Conservation (phyloP, 2,888 invertebrate species). For the Coenonympha arcania region DNA sequence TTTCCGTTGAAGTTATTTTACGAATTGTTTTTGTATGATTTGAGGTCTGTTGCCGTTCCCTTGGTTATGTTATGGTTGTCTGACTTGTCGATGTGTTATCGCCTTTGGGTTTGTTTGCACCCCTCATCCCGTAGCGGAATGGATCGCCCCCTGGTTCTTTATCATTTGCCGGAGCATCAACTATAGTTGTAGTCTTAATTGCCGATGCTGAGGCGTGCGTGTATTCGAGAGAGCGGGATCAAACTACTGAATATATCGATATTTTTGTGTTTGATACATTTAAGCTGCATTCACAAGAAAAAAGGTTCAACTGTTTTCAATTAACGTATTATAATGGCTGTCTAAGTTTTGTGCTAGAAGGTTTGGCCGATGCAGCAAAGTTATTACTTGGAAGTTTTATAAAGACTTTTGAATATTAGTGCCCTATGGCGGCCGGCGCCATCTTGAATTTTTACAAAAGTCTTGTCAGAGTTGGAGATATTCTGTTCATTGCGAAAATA, state of each 20-base stretch:
- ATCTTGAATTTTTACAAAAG: no score
- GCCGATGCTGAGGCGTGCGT: slow-evolving; percentile 11
- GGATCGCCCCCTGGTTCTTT: slow-evolving; percentile 22
- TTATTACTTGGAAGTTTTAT: no score
- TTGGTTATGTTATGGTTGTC: slow-evolving; percentile 43
- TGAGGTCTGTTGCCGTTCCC: slow-evolving; percentile 41
- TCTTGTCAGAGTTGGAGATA: no score
- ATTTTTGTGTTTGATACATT: no score
- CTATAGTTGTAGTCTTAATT: slow-evolving; percentile 18
- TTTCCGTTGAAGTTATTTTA: slow-evolving; percentile 34
- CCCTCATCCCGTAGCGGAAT: slow-evolving; percentile 41
- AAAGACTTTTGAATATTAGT: no score
- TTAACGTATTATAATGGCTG: no score
- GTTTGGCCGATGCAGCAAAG: no score
- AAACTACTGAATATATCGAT: not conserved
- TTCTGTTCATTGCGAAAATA: no score
- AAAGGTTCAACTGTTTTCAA: no score
- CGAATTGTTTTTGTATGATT: slow-evolving; percentile 36
- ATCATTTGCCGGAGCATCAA: slow-evolving; percentile 20
- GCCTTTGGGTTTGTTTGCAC: slow-evolving; percentile 55
- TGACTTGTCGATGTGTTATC: slow-evolving; percentile 33
- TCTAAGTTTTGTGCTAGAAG: no score
- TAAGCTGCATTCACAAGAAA: no score
- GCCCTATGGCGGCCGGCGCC: no score
- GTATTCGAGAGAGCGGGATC: slow-evolving; percentile 26